Conservation (phyloP, 2,888 invertebrate species). For the Cephus runcator region DNA sequence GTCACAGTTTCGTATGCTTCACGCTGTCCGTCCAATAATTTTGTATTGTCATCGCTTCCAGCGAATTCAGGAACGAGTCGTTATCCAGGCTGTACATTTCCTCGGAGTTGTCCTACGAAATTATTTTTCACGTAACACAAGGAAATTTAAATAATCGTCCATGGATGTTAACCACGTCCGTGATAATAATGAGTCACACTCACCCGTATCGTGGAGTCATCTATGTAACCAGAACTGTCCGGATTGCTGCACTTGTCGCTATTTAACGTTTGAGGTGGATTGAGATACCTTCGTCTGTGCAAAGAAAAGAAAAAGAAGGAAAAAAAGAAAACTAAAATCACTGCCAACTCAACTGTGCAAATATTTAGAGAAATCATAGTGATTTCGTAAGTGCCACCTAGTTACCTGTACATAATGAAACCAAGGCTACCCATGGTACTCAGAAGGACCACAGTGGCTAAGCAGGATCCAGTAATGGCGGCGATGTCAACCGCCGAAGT, state of each 20-base stretch:
- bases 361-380: background rate
- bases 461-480: slow-evolving; percentile 58
- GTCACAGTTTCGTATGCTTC: slow-evolving; percentile 87
- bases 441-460: slow-evolving; percentile 54
- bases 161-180: too few relatives aligned
- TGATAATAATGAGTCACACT: slow-evolving; percentile 52
- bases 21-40: slow-evolving; percentile 94
- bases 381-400: slow-evolving; percentile 6
- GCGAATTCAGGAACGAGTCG: slow-evolving; percentile 91
- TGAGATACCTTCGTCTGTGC: slow-evolving; percentile 79
- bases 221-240: slow-evolving; percentile 87
- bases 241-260: slow-evolving; percentile 83
- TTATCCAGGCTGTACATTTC: slow-evolving; percentile 96
- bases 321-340: background rate
- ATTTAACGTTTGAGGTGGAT: slow-evolving; percentile 85
- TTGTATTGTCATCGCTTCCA: slow-evolving; percentile 94
- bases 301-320: slow-evolving; percentile 65
- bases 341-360: background rate
- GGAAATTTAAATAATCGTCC: too few relatives aligned
- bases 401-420: slow-evolving; percentile 61
- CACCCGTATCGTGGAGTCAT: slow-evolving; percentile 87
- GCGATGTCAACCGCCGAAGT: slow-evolving; percentile 53
- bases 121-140: too few relatives aligned
- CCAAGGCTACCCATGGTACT: slow-evolving; percentile 59
- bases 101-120: slow-evolving; percentile 87